phyloP scores from a whole-genome alignment of 2,113 vertebrate species.

The Prionailurus bengalensis region DNA sequence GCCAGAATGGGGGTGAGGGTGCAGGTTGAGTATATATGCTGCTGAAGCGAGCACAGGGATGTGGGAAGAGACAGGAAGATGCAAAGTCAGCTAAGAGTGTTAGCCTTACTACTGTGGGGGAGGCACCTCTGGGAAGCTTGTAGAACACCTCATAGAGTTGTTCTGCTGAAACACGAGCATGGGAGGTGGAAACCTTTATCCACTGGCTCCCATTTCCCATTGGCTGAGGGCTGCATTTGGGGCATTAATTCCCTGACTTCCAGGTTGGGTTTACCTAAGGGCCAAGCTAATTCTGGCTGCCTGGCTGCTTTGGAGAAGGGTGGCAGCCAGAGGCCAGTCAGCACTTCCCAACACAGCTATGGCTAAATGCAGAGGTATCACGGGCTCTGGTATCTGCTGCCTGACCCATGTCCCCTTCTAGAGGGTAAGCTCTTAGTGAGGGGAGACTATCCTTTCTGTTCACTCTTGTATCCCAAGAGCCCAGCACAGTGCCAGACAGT shows the following conservation, averaged over 20 bases:
- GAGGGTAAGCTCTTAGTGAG: not conserved
- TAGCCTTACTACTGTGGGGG: not conserved
- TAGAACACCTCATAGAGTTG: not conserved
- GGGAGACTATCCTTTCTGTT: not conserved
- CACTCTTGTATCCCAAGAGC: not conserved
- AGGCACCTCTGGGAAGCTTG: not conserved
- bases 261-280: not conserved
- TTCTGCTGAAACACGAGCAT: not conserved
- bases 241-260: not conserved
- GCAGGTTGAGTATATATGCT: not conserved
- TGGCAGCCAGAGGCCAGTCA: not conserved
- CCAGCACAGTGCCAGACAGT: not conserved
- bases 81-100: too few species aligned
- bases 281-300: not conserved
- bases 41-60: not conserved
- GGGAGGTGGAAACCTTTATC: not conserved
- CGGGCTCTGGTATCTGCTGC: not conserved
- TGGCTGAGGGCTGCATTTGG: not conserved
- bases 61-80: not conserved
- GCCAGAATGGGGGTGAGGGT: not conserved
- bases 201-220: rapidly evolving
- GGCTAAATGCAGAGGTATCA: not conserved
- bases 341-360: not conserved
- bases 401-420: not conserved
- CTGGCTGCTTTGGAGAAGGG: not conserved